Evolutionary conservation across 2,113 vertebrate species (phyloP), one percentile per base, ranked within the genome.

Genomic region (Spea bombifrons): DNA sequence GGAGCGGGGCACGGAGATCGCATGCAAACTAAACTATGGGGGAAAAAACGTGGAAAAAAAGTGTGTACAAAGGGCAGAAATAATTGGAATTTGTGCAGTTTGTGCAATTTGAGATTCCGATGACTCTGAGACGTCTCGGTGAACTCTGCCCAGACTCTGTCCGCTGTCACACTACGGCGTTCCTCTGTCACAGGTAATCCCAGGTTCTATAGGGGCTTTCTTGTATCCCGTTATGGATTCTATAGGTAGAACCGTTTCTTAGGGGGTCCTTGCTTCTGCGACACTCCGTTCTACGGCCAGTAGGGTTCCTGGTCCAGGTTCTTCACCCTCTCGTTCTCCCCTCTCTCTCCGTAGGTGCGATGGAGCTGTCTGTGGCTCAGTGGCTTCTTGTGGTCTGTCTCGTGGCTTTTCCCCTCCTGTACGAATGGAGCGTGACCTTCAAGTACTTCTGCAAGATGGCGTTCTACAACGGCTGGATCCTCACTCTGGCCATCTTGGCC

Each of bases 401-500:
- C 17, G 71, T 87, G 71, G 66, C 88, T 71, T 81, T 90, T 74
- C 89, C 89, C 2, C 59, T 86, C 7, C 84, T 91, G 65, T 91
- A 88, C 67, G 80, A 88, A 83, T 88, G 86, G 78, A 88, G 87
- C 80, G 63, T 86, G 84, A 86, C 86, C 79, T 88, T 89, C 88
- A 90, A 89, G 80, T 91, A 90, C 75, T 90, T 89, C 86, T 87
- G 88, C 81, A 91, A 91, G 83, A 89, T 91, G 88, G 86, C 82
- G 8, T 90, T 91, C 80, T 91, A 90, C 84, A 89, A 90, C 0
- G 82, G 86, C 75, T 90, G 89, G 88, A 91, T 91, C 86, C 85
- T 91, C 82, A 88, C 88, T 76, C 83, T 91, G 82, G 89, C 90
- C 1, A 71, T 89, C 47, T 81, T 90, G 0, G 89, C 85, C 50